Conservation (phyloP, 2,888 invertebrate species). For the Folsomia manolachei region DNA sequence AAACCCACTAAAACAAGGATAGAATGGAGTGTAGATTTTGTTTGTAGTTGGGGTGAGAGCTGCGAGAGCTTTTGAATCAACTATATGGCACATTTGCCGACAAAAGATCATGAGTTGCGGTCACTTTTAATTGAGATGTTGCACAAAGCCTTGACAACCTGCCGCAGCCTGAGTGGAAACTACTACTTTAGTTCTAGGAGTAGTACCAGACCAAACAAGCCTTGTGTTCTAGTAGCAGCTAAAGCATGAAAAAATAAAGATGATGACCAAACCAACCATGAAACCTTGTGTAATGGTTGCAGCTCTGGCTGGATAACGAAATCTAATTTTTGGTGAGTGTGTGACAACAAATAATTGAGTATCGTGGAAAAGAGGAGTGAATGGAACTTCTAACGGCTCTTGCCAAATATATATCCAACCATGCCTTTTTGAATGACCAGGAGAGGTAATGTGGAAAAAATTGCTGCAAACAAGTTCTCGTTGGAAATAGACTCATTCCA, state of each 20-base stretch:
- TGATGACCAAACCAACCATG: neutral
- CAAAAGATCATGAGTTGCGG: constrained; percentile 6
- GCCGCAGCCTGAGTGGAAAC: neutral
- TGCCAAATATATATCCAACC: too few relatives aligned
- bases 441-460: too few relatives aligned
- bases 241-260: too few relatives aligned
- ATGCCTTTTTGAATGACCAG: too few relatives aligned
- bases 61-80: neutral
- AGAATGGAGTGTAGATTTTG: neutral
- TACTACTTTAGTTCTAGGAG: too few relatives aligned
- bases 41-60: neutral
- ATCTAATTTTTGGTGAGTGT: constrained; percentile 5
- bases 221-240: too few relatives aligned
- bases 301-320: neutral
- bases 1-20: too few relatives aligned
- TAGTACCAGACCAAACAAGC: too few relatives aligned
- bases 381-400: too few relatives aligned
- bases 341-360: neutral
- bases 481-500: too few relatives aligned
- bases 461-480: too few relatives aligned
- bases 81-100: constrained; percentile 2
- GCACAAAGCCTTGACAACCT: constrained; percentile 9
- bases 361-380: neutral
- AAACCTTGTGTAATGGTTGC: neutral
- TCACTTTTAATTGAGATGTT: constrained; percentile 19